Evolutionary conservation across 2,888 invertebrate species (phyloP), one percentile per base, ranked within the genome.

Genomic region (Catocala sponsa): DNA sequence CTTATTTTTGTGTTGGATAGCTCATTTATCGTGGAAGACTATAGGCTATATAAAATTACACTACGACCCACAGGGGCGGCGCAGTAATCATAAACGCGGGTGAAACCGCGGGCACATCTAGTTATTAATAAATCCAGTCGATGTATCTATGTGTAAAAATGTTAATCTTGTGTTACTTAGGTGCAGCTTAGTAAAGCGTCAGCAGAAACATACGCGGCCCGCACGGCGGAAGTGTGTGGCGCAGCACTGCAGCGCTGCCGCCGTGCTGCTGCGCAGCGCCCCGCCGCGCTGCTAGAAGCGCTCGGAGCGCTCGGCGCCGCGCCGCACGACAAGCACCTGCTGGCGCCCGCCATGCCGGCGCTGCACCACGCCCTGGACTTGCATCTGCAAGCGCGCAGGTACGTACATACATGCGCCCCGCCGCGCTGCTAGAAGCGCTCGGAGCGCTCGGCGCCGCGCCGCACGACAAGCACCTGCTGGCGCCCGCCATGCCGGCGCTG

Each of bases 171-270:
- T 15, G 15, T 35, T 11, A 42, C 42, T 4, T 11, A 93, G 93
- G 91, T 93, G 0, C 88, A 89, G 60, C 82, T 94, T 0, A 89
- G 92, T 72, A 83, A 77, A 4, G 90, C 87, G 0, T 84, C 85
- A 33, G 87, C 92, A 0, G 48, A 60, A 0, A 77, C 81, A 13
- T 91, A 91, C 82, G 88, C 90, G 11, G 67, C 77, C 0, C 88
- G 93, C 11, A 91, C 89, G 0, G 90, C 89, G 0, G 70, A 55
- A 5, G 85, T 87, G 0, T 77, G 92, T 4, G 87, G 85, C 49
- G 63, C 77, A 0, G 87, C 88, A 74, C 81, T 91, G 46, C 73
- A 74, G 2, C 68, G 70, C 41, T 70, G 81, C 56, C 56, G 74
- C 67, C 52, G 56, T 0, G 44, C 65, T 0, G 72, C 10, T 81